Base-by-base conservation (phyloP, 2,888 invertebrate species). In the Platypus cylindrus region DNA sequence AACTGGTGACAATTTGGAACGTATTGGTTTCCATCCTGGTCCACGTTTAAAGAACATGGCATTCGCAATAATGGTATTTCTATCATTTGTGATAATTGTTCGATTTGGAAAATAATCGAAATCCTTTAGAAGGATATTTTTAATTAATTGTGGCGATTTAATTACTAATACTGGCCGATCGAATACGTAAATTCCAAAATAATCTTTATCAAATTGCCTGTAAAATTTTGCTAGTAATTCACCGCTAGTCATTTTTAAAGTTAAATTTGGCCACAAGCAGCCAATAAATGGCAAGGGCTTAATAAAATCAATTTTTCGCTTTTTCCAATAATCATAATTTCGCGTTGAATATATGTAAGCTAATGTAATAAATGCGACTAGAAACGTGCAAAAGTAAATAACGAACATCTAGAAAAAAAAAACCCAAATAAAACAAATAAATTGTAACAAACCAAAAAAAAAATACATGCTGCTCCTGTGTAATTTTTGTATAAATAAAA, bases 1-100 rank as follows among this genome's bases (percentile, higher is more conserved):
- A 1, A 67, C 64, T 1, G 72, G 71, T 0, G 68, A 64, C 20
- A 72, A 50, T 42, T 68, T 68, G 0, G 58, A 48, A 9, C 73
- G 56, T 13, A 68, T 47, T 17, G 54, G 54, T 47, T 65, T 68
- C 73, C 73, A 74, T 2, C 62, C 59, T 0, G 65, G 62, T 36
- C 65, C 67, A 37, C 60, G 62, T 31, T 65, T 45, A 2, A 62
- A 56, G 41, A 69, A 57, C 26, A 66, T 42, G 45, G 62, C 56
- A 33, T 58, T 58, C 44, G 58, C 54, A 2, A 57, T 55, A n/a
- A 64, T 49, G 3, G 61, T 58, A 41, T 66, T 64, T 30, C 59
- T 57, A 2, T 61, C 58, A 1, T 58, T 58, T 23, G 63, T 55
- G 23, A 61, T 18, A 5, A 65, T 55, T 17, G 61, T 60, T 36